Evolutionary conservation across 2,113 vertebrate species (phyloP), one percentile per base, ranked within the genome.

Genomic region (Desmodus rotundus): DNA sequence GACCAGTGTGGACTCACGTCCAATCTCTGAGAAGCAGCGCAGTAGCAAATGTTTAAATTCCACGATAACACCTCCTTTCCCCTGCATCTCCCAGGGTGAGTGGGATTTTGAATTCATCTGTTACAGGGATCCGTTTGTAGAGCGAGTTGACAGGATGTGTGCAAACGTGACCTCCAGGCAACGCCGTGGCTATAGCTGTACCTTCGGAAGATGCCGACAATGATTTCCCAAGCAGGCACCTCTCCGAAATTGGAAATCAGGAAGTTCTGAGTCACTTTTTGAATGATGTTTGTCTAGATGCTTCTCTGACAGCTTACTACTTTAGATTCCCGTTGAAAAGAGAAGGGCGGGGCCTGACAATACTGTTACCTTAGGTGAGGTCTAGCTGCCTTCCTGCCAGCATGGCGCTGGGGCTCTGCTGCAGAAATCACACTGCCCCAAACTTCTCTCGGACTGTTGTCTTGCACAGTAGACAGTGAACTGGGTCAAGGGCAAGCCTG

Each of bases 231-330:
- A 58, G 28, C 22, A 28, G n/a, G 3, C 14, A 3, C 11, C 24
- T 28, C 4, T n/a, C 28, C 17, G 5, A 11, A 43, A 33, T 4
- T 33, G 1, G 26, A 56, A 15, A n/a, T 0, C 2, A 70, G n/a
- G 16, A 54, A 58, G 50, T 16, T 4, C n/a, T 8, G 13, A 3
- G 4, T 33, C 5, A 5, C 24, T 28, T 7, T 63, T 22, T 36
- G 19, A 52, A 14, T 0, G n/a, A 22, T 7, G 22, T 52, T 78
- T n/a, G 4, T 47, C 58, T n/a, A 68, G 36, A 33, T 17, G 28
- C 50, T 89, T 20, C 47, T 89, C 2, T n/a, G 73, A 67, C 0
- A 20, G 10, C 38, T 17, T 22, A 12, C 0, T 4, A 22, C n/a
- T 13, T 41, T 58, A 67, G 12, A 58, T 78, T 78, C 67, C 31